Evolutionary conservation across 2,888 invertebrate species (phyloP).

Genomic region (Adela reaumurella): DNA sequence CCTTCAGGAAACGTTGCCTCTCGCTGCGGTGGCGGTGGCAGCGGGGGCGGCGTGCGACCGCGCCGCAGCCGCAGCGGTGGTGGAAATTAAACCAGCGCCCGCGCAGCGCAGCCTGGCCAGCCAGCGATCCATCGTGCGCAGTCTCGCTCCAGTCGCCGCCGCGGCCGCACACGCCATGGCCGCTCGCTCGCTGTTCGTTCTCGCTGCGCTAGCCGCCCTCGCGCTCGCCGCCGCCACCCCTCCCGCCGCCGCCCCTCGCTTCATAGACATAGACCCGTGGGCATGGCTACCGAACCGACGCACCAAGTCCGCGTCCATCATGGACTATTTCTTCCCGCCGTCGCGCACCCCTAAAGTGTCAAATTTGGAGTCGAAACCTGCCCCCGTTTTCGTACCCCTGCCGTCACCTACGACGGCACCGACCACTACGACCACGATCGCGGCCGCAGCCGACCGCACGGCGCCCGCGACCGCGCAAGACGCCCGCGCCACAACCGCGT

Average conservation of each 20-base stretch:
- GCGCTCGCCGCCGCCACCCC: constrained; percentile 21
- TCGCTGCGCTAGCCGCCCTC: constrained; percentile 39
- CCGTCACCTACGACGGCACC: constrained; percentile 26
- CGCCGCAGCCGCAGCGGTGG: constrained; percentile 15
- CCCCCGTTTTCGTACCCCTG: constrained; percentile 33
- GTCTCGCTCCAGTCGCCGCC: constrained; percentile 45
- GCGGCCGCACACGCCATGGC: constrained; percentile 46
- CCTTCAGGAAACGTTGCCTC: too few relatives aligned
- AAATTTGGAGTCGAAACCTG: constrained; percentile 37
- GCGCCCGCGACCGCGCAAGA: constrained; percentile 20
- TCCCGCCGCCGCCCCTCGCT: constrained; percentile 37
- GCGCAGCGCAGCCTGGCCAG: constrained; percentile 27
- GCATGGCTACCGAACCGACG: constrained; percentile 43
- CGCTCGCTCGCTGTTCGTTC: constrained; percentile 30
- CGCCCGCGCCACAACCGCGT: constrained; percentile 12
- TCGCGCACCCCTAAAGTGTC: constrained; percentile 51
- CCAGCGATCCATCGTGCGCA: constrained; percentile 32
- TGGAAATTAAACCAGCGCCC: too few relatives aligned
- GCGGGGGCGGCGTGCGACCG: too few relatives aligned
- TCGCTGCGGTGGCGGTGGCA: too few relatives aligned
- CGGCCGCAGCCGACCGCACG: constrained; percentile 13
- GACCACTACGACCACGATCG: constrained; percentile 35
- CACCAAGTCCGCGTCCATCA: constrained; percentile 44
- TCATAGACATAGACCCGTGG: constrained; percentile 48
- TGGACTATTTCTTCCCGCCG: constrained; percentile 52